Evolutionary conservation across 2,888 invertebrate species (phyloP).

Genomic region (Galeopsomyia nigrocyanea): DNA sequence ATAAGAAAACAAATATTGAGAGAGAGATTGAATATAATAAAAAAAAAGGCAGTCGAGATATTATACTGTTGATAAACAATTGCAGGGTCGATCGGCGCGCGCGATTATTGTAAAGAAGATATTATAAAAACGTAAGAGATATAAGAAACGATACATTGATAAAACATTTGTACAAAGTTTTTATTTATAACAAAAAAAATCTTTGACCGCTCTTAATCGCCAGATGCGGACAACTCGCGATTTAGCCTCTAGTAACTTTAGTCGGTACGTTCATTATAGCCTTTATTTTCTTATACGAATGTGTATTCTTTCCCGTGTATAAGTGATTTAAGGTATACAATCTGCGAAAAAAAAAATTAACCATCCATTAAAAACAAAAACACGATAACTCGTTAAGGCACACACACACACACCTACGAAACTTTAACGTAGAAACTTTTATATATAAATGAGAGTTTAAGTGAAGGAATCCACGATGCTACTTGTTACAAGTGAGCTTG

Average conservation of each 20-base stretch:
- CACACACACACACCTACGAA: no score
- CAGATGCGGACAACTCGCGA: not conserved
- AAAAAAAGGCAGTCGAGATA: not conserved
- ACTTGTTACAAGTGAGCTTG: no score
- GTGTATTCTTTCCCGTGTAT: constrained; percentile 7
- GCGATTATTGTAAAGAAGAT: not conserved
- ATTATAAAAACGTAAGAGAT: no score
- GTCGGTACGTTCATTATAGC: not conserved
- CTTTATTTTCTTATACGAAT: constrained; percentile 26
- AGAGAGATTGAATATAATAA: constrained; percentile 1
- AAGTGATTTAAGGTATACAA: not conserved
- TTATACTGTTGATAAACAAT: constrained; percentile 16
- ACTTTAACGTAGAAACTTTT: no score
- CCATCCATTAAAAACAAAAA: no score
- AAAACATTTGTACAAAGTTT: constrained; percentile 39
- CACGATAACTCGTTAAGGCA: no score
- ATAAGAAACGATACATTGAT: no score
- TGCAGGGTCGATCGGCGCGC: constrained; percentile 7
- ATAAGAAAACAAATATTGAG: not conserved
- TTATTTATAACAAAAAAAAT: constrained; percentile 20
- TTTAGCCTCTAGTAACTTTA: constrained; percentile 21
- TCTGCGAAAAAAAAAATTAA: no score
- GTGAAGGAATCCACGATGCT: no score
- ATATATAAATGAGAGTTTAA: no score
- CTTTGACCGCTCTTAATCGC: not conserved